Evolutionary conservation across 1,140 invertebrate genomes (phyloP), one percentile per base, ranked within the genome.

Genomic region (Sitobion miscanthi): DNA sequence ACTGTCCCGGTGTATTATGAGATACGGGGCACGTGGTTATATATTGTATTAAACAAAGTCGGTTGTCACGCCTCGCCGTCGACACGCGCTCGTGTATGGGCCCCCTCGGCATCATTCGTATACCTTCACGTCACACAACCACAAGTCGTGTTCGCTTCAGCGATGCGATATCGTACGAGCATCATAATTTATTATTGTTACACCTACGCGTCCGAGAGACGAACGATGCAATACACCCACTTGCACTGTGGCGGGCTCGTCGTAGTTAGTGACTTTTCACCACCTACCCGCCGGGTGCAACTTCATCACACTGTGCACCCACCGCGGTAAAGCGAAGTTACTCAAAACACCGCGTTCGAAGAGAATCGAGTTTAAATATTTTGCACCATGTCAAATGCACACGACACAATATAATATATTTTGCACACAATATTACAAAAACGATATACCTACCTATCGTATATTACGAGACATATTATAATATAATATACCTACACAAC

Each of bases 141-240:
- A 83, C 82, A 23, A 83, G 82, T 42, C 21, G 82, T 23, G 38
- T 23, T 17, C 35, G 82, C 21, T 83, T 38, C 82, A 17, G n/a
- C 82, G 35, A 8, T 38, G 82, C 35, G 38, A 83, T 83, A 42
- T 38, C 62, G 30, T 77, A n/a, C 62, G 62, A 77, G 62, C 62
- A n/a, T 77, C n/a, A 17, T n/a, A 77, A 77, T n/a, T 77, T 77
- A 77, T 77, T 77, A n/a, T 77, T n/a, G 62, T 77, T n/a, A 77
- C 14, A 77, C 62, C 62, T 17, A 77, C 30, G 62, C 4, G 17
- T 2, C 6, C 62, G 30, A 11, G 62, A 30, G 62, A n/a, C n/a
- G 30, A n/a, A n/a, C 62, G 14, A 77, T 0, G 5, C n/a, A 0
- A n/a, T 77, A 30, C 4, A n/a, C 57, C 25, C 30, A 77, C 30